These are phyloP conservation scores for Ondatra zibethicus DNA, from an alignment of 2,113 vertebrate species.

Conservation along the genomic window DNA sequence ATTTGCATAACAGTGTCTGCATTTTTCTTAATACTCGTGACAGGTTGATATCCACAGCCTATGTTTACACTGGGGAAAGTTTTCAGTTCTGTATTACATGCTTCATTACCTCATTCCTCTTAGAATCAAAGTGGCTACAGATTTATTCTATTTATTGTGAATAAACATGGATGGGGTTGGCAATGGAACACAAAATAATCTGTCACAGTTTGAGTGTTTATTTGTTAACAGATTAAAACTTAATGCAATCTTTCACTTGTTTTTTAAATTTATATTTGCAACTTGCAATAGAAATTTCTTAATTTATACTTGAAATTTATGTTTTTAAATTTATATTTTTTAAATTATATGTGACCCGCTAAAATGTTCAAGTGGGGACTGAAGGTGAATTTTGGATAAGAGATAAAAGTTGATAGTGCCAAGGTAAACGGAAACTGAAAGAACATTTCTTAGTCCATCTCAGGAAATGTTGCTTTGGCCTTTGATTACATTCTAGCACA, in stretches of 20 bases:
- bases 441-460: background rate
- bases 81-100: slow-evolving; percentile 28
- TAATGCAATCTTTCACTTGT: background rate
- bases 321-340: background rate
- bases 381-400: background rate
- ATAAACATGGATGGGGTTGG: background rate
- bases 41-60: slow-evolving; percentile 56
- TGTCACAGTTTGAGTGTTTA: background rate
- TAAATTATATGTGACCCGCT: background rate
- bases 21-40: slow-evolving; percentile 60
- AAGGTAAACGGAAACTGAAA: background rate
- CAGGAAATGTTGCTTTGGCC: background rate
- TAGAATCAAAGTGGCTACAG: slow-evolving; percentile 4
- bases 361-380: background rate
- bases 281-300: background rate
- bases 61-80: background rate
- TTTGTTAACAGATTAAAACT: slow-evolving; percentile 5
- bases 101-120: slow-evolving; percentile 24
- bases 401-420: background rate
- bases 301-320: background rate
- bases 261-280: background rate
- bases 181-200: background rate
- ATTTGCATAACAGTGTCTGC: slow-evolving; percentile 44
- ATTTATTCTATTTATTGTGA: slow-evolving; percentile 6
- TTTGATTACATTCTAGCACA: background rate